phyloP scores from a whole-genome alignment of 2,888 invertebrate species.

The Dromius quadrimaculatus region DNA sequence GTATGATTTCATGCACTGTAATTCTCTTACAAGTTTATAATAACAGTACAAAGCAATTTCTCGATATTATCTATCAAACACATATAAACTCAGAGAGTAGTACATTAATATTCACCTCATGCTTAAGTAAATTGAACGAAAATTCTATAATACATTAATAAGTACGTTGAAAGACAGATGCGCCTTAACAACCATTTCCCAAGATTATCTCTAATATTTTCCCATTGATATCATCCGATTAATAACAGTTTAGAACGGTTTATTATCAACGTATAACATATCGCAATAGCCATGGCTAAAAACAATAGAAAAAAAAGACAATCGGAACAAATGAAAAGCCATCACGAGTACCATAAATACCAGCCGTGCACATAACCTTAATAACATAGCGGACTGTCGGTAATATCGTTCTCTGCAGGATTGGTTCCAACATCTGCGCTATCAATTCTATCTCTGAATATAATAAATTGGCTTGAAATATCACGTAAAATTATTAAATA shows the following conservation, averaged over 20 bases:
- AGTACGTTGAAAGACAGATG: slow-evolving; percentile 6
- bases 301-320: slow-evolving; percentile 25
- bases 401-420: slow-evolving; percentile 39
- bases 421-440: slow-evolving; percentile 41
- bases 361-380: slow-evolving; percentile 41
- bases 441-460: slow-evolving; percentile 63
- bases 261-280: slow-evolving; percentile 31
- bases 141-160: slow-evolving; percentile 25
- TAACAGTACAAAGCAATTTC: not conserved
- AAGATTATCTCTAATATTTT: slow-evolving; percentile 5
- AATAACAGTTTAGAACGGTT: slow-evolving; percentile 32
- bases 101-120: slow-evolving; percentile 13
- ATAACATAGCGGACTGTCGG: slow-evolving; percentile 43
- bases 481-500: slow-evolving; percentile 68
- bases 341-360: slow-evolving; percentile 35
- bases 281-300: slow-evolving; percentile 5
- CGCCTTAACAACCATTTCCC: slow-evolving; percentile 17
- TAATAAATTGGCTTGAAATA: slow-evolving; percentile 66
- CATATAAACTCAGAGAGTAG: not conserved
- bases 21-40: slow-evolving; percentile 1
- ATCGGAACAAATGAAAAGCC: slow-evolving; percentile 25
- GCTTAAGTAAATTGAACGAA: slow-evolving; percentile 11
- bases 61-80: slow-evolving; percentile 12
- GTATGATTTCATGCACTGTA: no score
- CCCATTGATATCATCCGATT: slow-evolving; percentile 20